Conservation (phyloP, 1,140 invertebrate species). For the Meloidogyne hapla region DNA sequence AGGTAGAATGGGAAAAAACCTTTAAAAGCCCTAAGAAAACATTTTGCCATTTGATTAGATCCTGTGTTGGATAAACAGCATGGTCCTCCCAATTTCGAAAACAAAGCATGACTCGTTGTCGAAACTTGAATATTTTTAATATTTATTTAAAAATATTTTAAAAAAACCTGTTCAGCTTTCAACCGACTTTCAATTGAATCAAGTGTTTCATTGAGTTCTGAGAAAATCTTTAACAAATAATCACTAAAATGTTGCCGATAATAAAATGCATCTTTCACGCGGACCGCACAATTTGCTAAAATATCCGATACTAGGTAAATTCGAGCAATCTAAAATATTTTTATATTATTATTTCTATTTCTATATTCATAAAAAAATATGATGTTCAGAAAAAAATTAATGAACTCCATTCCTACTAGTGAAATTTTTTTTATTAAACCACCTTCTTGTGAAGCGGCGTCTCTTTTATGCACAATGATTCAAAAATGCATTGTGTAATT, state of each 20-base stretch:
- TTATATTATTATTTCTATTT: too few relatives aligned
- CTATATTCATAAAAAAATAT: too few relatives aligned
- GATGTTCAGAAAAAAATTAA: too few relatives aligned
- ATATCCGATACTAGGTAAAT: constrained; percentile 95
- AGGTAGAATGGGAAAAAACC: constrained; percentile 16
- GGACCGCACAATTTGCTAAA: constrained; percentile 88
- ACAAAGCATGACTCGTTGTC: constrained; percentile 86
- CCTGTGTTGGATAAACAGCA: constrained; percentile 91
- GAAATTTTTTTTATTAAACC: constrained; percentile 24
- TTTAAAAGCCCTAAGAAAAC: constrained; percentile 77
- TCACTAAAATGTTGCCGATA: constrained; percentile 86
- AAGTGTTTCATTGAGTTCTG: constrained; percentile 76
- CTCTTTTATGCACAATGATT: constrained; percentile 77
- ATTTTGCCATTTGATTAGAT: constrained; percentile 83
- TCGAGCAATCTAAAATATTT: constrained; percentile 74
- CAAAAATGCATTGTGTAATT: constrained; percentile 84
- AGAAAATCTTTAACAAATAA: constrained; percentile 82
- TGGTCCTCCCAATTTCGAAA: constrained; percentile 97
- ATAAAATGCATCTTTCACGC: constrained; percentile 93
- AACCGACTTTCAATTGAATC: constrained; percentile 80
- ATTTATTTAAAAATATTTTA: not conserved
- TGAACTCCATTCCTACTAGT: too few relatives aligned
- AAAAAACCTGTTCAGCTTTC: constrained; percentile 81
- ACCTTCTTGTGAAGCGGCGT: constrained; percentile 83
- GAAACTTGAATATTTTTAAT: constrained; percentile 69